Conservation (phyloP, 2,797 vertebrate genomes). For the Delichon dasypus region DNA sequence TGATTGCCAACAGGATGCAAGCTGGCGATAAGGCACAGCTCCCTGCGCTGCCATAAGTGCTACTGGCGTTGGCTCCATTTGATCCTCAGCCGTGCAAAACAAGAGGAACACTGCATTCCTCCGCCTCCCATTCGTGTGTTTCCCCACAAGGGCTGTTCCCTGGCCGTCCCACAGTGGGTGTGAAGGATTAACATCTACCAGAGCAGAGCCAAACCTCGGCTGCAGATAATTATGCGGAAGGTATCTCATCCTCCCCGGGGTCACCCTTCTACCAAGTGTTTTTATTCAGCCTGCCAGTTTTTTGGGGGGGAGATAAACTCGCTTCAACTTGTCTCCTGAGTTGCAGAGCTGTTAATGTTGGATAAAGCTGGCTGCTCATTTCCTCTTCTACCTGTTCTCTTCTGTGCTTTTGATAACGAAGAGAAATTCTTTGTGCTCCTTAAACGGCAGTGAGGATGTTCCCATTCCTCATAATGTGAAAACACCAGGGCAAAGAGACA, state of each 20-base stretch:
- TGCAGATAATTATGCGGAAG: conserved; percentile 6
- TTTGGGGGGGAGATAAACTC: not conserved
- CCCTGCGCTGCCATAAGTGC: not conserved
- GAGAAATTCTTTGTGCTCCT: not conserved
- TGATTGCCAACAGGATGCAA: not conserved
- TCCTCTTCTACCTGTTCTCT: not conserved
- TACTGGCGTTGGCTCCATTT: not conserved
- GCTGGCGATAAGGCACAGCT: not conserved
- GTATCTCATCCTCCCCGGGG: conserved; percentile 38
- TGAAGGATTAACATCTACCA: not conserved
- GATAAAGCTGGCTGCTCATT: not conserved
- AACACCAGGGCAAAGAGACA: not conserved
- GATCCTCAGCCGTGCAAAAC: conserved; percentile 20
- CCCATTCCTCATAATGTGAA: not conserved
- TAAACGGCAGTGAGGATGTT: not conserved
- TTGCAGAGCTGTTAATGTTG: conserved; percentile 6
- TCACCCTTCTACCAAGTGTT: conserved; percentile 28
- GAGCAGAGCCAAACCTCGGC: conserved; percentile 10
- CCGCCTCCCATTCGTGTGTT: not conserved
- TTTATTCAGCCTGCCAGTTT: not conserved
- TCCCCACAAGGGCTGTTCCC: conserved; percentile 2
- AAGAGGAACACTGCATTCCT: conserved; percentile 17
- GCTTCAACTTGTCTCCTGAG: not conserved
- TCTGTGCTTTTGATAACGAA: not conserved
- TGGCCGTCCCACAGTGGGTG: not conserved